Base-by-base conservation (phyloP, 2,888 invertebrate genomes). In the Microctonus aethiopoides region DNA sequence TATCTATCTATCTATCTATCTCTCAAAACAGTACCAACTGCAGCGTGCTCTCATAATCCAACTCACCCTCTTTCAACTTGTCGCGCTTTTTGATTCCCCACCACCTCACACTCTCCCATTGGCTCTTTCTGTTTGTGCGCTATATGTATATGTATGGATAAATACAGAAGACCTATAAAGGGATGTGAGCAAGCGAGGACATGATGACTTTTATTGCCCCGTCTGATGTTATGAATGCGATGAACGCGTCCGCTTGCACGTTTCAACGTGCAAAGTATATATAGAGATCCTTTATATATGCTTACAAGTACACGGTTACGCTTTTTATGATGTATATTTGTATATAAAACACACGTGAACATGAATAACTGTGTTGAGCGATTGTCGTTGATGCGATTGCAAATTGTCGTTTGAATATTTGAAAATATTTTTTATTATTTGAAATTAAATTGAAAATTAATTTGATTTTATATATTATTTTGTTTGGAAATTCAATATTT, bases 171-270 rank as follows among this genome's bases (percentile, higher is more conserved):
- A 13, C 67, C 69, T 26, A 69, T 68, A 72, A 51, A 63, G 74
- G 66, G 68, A 68, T 46, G 71, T 70, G 60, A 67, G 75, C 34
- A 56, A 13, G 26, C 61, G 69, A 60, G 70, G 54, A 51, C 72
- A 75, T 75, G 77, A 80, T 84, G 84, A 84, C 84, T 84, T 84
- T 84, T 84, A 84, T 84, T 84, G 81, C 84, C 80, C 76, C 79
- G 80, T 81, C 80, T 80, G 79, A 83, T 80, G 81, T 83, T 84
- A 83, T 82, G 80, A 84, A 84, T 82, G 82, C 80, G 79, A 79
- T 76, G 76, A 76, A 77, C 71, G 71, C 72, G 68, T 56, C 68
- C 54, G 24, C 34, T 66, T 70, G 3, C 29, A 29, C 29, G 51
- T 29, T 61, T 68, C 64, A 79, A 80, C 77, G 78, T 75, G 79